A percentile compares a stretch with the other conserved stretches of the same genome.
Conservation (phyloP, 2,797 vertebrate genomes). For the Dendrocincla fuliginosa region DNA sequence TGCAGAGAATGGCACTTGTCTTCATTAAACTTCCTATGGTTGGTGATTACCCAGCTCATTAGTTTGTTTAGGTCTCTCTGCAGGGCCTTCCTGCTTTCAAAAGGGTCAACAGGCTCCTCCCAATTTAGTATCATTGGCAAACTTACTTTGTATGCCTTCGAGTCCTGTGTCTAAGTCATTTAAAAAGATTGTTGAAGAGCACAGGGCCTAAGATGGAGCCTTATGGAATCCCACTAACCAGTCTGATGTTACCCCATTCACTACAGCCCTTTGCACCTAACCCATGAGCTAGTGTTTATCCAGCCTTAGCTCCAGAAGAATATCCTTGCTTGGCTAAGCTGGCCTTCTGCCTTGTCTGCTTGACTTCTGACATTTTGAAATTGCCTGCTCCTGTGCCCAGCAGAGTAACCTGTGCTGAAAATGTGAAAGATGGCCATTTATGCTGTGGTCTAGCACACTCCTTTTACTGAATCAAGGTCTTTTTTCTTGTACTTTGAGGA, state of each 20-base stretch:
- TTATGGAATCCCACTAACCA: background rate
- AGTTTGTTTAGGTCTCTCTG: background rate
- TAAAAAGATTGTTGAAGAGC: background rate
- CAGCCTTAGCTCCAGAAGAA: background rate
- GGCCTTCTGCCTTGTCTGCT: background rate
- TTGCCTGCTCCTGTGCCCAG: background rate
- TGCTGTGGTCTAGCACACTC: background rate
- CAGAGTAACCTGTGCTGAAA: background rate
- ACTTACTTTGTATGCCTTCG: background rate
- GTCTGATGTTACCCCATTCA: no score
- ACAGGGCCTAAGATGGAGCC: background rate
- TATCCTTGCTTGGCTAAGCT: background rate
- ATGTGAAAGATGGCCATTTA: background rate
- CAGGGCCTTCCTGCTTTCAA: no score
- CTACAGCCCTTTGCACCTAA: background rate
- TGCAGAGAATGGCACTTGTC: background rate
- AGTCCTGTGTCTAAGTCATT: background rate
- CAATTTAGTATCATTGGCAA: background rate
- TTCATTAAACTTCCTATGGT: background rate
- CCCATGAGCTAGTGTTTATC: background rate
- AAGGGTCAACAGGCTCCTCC: background rate
- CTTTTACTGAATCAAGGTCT: rapidly evolving
- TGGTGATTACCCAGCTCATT: background rate
- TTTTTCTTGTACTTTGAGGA: background rate
- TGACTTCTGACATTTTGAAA: background rate